phyloP scores from a whole-genome alignment of 1,140 invertebrate species.

The Anagrus nilaparvatae region DNA sequence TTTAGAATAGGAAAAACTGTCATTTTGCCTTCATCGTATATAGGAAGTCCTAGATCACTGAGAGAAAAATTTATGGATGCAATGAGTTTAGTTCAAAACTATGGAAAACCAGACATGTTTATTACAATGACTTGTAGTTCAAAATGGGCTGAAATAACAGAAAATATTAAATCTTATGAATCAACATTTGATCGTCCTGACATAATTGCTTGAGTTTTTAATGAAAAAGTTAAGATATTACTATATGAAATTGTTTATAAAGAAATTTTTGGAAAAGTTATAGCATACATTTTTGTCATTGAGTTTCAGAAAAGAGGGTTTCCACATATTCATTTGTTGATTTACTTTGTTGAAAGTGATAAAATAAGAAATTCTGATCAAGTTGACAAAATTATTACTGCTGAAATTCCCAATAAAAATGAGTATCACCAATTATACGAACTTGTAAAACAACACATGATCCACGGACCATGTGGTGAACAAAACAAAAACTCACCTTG shows the following conservation, averaged over 20 bases:
- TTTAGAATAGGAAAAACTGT: slow-evolving; percentile 8
- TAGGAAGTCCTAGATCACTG: slow-evolving; percentile 1
- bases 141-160: slow-evolving; percentile 10
- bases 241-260: slow-evolving; percentile 9
- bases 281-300: slow-evolving; percentile 9
- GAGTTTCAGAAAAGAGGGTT: slow-evolving; percentile 13
- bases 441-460: slow-evolving; percentile 13
- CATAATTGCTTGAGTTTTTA: neutral
- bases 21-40: slow-evolving; percentile 11
- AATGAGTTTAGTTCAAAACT: slow-evolving; percentile 10
- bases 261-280: slow-evolving; percentile 11
- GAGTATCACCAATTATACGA: slow-evolving; percentile 6
- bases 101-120: slow-evolving; percentile 12
- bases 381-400: slow-evolving; percentile 10
- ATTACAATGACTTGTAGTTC: slow-evolving; percentile 13
- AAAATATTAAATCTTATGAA: slow-evolving; percentile 8
- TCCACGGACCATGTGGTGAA: slow-evolving; percentile 14
- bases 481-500: slow-evolving; percentile 12
- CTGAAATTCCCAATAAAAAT: slow-evolving; percentile 13
- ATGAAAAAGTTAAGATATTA: slow-evolving; percentile 5
- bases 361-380: slow-evolving; percentile 4
- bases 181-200: neutral
- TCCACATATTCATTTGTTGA: slow-evolving; percentile 14
- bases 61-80: slow-evolving; percentile 11
- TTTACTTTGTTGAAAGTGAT: slow-evolving; percentile 11